Evolutionary conservation across 2,113 vertebrate genomes (phyloP).

Genomic region (Carassius gibelio): DNA sequence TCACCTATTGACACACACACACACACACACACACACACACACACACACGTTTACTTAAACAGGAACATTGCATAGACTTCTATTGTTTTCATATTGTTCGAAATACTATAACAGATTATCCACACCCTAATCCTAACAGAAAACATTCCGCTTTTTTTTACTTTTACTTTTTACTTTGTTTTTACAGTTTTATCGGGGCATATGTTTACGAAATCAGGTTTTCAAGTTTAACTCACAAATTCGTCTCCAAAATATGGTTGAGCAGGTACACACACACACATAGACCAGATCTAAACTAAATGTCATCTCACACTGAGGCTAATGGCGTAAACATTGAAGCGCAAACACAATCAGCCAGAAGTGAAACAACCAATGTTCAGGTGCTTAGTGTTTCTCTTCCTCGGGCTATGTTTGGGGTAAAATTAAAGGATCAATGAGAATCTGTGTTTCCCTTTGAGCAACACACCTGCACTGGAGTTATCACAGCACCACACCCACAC

Average conservation of each 20-base stretch:
- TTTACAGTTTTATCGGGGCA: neutral
- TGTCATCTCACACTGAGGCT: neutral
- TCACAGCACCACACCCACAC: constrained; percentile 14
- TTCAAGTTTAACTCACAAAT: neutral
- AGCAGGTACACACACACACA: neutral
- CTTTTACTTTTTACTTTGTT: neutral
- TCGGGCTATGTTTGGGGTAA: constrained; percentile 60
- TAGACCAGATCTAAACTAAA: constrained; percentile 13
- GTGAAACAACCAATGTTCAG: constrained; percentile 38
- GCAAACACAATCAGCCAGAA: constrained; percentile 43
- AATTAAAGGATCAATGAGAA: constrained; percentile 78
- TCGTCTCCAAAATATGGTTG: neutral
- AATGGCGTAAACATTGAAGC: neutral
- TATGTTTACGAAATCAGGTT: neutral
- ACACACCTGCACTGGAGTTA: constrained; percentile 71
- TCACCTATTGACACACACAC: constrained; percentile 54
- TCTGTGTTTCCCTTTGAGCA: constrained; percentile 70
- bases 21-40: constrained; percentile 50
- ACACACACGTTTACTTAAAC: constrained; percentile 39
- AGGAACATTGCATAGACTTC: neutral
- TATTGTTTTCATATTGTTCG: neutral
- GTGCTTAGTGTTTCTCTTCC: constrained; percentile 42
- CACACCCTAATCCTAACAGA: neutral
- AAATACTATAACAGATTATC: neutral
- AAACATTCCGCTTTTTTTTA: no score